Evolutionary conservation across 2,113 vertebrate species (phyloP), one percentile per base, ranked within the genome.

Genomic region (Scalopus aquaticus): DNA sequence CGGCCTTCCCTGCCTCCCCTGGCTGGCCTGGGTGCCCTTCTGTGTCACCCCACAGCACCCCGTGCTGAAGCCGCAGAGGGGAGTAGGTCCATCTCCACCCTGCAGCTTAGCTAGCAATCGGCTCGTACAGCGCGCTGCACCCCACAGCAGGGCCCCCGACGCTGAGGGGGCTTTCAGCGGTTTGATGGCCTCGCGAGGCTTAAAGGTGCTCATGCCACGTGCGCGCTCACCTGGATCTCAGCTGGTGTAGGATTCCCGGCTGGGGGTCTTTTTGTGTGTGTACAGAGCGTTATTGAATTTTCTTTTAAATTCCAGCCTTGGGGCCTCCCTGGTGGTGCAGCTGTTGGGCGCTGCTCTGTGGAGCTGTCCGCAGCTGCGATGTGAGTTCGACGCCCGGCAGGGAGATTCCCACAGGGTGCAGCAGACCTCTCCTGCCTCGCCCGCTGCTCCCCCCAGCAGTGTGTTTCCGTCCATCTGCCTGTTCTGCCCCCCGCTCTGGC

Each of bases 291-390:
- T 72, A 32, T 62, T 81, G 80, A 46, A 44, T 44, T 44, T 44
- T 82, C 56, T 58, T 83, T 91, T 62, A 28, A 62, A 54, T 77
- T n/a, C n/a, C n/a, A n/a, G n/a, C n/a, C n/a, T n/a, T n/a, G n/a
- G n/a, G n/a, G n/a, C n/a, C n/a, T n/a, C n/a, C n/a, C n/a, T n/a
- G n/a, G n/a, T n/a, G n/a, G n/a, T n/a, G n/a, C n/a, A n/a, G n/a
- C n/a, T n/a, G n/a, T n/a, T n/a, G n/a, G n/a, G n/a, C n/a, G n/a
- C n/a, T n/a, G n/a, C n/a, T n/a, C n/a, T n/a, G n/a, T n/a, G n/a
- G n/a, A n/a, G n/a, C n/a, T n/a, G n/a, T n/a, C n/a, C n/a, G n/a
- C n/a, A n/a, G n/a, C n/a, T n/a, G n/a, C n/a, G n/a, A n/a, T n/a
- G n/a, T n/a, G n/a, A n/a, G n/a, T n/a, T n/a, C n/a, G n/a, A n/a